A percentile compares a stretch with the other conserved stretches of the same genome.
phyloP scores from a whole-genome alignment of 2,888 invertebrate genomes.

The Drosophila peninsularis region DNA sequence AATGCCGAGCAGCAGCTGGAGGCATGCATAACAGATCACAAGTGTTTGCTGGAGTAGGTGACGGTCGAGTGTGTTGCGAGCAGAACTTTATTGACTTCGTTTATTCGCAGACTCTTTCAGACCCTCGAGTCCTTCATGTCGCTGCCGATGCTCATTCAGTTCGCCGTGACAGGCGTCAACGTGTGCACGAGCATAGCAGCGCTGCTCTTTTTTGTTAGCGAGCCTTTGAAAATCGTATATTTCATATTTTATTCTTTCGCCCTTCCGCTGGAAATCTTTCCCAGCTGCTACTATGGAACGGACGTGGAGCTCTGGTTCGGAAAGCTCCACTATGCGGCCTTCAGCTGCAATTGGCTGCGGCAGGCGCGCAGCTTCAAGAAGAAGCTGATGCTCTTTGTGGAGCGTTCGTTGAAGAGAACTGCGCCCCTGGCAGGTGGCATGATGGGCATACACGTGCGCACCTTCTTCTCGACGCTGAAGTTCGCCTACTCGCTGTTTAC shows the following conservation, averaged over 20 bases:
- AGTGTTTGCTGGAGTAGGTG: slow-evolving; percentile 56
- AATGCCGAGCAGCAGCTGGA: slow-evolving; percentile 49
- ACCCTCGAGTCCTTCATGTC: slow-evolving; percentile 68
- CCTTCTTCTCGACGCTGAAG: slow-evolving; percentile 63
- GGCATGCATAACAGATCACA: slow-evolving; percentile 70
- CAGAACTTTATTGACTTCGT: neutral
- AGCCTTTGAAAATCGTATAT: slow-evolving; percentile 52
- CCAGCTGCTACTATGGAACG: slow-evolving; percentile 76
- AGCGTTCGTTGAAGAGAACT: slow-evolving; percentile 59
- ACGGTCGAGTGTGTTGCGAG: no score
- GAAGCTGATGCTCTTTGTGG: slow-evolving; percentile 69
- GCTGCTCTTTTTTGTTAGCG: slow-evolving; percentile 61
- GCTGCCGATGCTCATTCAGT: slow-evolving; percentile 71
- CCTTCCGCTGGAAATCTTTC: slow-evolving; percentile 66
- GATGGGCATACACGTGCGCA: slow-evolving; percentile 69
- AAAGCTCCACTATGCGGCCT: slow-evolving; percentile 62
- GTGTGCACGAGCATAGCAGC: slow-evolving; percentile 59
- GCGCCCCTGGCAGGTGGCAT: slow-evolving; percentile 70
- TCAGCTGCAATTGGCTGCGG: slow-evolving; percentile 69
- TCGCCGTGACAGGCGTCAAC: slow-evolving; percentile 60
- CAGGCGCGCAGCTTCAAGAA: slow-evolving; percentile 61
- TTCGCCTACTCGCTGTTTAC: slow-evolving; percentile 77
- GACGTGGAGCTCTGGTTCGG: slow-evolving; percentile 58
- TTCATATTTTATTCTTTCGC: slow-evolving; percentile 51
- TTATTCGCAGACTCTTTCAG: slow-evolving; percentile 22